These are phyloP conservation scores for Phyllotreta striolata DNA, from an alignment of 2,888 invertebrate genomes.

Conservation along the genomic window DNA sequence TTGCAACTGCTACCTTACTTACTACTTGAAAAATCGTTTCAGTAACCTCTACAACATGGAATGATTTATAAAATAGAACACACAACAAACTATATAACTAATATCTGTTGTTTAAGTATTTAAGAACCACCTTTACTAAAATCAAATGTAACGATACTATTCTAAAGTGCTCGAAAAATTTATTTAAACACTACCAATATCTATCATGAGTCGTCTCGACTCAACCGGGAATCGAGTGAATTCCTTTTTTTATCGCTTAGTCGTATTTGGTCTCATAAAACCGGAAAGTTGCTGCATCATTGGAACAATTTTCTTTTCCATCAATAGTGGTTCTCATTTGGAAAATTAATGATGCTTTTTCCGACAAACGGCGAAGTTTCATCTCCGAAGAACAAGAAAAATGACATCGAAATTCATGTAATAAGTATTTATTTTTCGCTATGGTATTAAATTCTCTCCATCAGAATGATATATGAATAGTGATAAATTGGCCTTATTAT, in stretches of 20 bases:
- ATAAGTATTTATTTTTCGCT: slow-evolving; percentile 35
- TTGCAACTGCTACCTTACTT: too few relatives aligned
- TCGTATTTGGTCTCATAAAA: slow-evolving; percentile 23
- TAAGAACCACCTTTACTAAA: too few relatives aligned
- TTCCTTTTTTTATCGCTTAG: slow-evolving; percentile 27
- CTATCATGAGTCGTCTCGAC: neutral
- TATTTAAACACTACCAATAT: too few relatives aligned
- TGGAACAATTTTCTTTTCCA: slow-evolving; percentile 40
- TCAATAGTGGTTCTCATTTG: slow-evolving; percentile 36
- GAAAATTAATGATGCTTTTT: slow-evolving; percentile 36
- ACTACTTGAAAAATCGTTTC: too few relatives aligned
- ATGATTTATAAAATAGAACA: too few relatives aligned
- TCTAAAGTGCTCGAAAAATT: too few relatives aligned
- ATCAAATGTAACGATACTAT: too few relatives aligned
- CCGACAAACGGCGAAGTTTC: slow-evolving; percentile 25
- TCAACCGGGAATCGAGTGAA: slow-evolving; percentile 19
- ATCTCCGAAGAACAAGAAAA: slow-evolving; percentile 20
- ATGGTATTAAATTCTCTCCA: neutral
- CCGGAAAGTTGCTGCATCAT: slow-evolving; percentile 40
- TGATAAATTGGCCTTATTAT: neutral
- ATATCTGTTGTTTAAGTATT: too few relatives aligned
- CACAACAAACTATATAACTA: too few relatives aligned
- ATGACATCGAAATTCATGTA: slow-evolving; percentile 22
- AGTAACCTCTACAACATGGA: too few relatives aligned
- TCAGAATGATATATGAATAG: too few relatives aligned